These are phyloP conservation scores for Pseudochirops cupreus DNA, from an alignment of 2,797 vertebrate genomes.

Conservation along the genomic window DNA sequence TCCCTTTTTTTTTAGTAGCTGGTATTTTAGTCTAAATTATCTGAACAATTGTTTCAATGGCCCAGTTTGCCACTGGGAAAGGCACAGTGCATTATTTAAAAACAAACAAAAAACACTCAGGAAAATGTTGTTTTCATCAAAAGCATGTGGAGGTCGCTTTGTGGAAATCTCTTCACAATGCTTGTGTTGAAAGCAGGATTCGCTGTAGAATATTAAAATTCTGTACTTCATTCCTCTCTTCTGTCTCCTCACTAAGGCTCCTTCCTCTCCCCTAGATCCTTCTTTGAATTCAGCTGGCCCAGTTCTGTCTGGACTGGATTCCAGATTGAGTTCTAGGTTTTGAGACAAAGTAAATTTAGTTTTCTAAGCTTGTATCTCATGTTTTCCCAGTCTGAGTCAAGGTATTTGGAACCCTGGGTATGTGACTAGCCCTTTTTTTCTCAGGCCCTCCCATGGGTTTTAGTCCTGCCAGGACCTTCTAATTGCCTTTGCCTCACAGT, in stretches of 20 bases:
- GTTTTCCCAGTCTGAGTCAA: neutral
- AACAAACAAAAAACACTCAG: neutral
- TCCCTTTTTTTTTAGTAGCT: neutral
- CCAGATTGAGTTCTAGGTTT: neutral
- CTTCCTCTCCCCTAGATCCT: neutral
- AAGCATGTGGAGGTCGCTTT: neutral
- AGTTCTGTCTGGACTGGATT: neutral
- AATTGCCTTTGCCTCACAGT: neutral
- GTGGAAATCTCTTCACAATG: neutral
- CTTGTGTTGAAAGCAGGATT: neutral
- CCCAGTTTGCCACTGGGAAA: neutral
- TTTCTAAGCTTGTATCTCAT: neutral
- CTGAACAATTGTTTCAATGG: neutral
- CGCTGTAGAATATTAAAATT: neutral
- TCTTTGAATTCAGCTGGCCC: neutral
- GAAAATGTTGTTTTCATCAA: neutral
- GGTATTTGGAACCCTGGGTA: neutral
- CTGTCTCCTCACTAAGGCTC: neutral
- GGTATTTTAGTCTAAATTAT: neutral
- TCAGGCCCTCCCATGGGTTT: neutral
- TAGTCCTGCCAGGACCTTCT: neutral
- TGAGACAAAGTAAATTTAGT: neutral
- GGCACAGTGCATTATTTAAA: neutral
- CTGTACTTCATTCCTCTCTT: neutral
- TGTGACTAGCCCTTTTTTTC: neutral